Percentiles rank a stretch among this genome's conserved stretches.
These are phyloP conservation scores for Nymphalis io DNA, from an alignment of 1,140 invertebrate species.

Conservation along the genomic window DNA sequence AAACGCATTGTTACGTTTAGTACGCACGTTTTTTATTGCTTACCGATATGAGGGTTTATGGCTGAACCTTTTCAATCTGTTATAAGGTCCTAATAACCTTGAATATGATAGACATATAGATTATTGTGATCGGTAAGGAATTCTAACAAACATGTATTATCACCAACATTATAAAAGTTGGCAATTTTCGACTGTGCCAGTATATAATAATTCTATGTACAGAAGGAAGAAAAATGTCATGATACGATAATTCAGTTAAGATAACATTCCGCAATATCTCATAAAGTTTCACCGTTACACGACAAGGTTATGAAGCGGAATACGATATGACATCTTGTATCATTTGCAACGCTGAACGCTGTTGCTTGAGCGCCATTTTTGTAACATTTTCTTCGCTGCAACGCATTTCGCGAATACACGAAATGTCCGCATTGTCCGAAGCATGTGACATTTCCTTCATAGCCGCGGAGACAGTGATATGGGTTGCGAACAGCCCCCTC, in stretches of 20 bases:
- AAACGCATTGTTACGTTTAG: constrained; percentile 12
- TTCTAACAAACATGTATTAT: no score
- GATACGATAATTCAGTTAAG: constrained; percentile 6
- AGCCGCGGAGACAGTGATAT: constrained; percentile 69
- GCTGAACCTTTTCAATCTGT: constrained; percentile 11
- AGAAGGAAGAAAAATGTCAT: not conserved
- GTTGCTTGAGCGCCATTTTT: constrained; percentile 24
- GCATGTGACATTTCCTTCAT: constrained; percentile 70
- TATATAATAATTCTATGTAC: not conserved
- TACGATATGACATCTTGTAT: constrained; percentile 28
- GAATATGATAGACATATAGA: not conserved
- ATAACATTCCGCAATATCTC: constrained; percentile 7
- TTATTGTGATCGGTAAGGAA: no score
- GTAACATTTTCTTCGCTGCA: constrained; percentile 39
- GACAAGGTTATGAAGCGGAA: constrained; percentile 16
- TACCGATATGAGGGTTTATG: constrained; percentile 13
- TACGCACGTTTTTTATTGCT: constrained; percentile 21
- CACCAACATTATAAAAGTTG: no score
- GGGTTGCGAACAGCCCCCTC: constrained; percentile 60
- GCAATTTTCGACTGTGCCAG: no score
- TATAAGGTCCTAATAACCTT: constrained; percentile 12
- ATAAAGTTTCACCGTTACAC: constrained; percentile 7
- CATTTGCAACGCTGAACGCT: constrained; percentile 28
- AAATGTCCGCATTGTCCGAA: constrained; percentile 64
- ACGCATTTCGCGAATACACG: constrained; percentile 50